phyloP scores from a whole-genome alignment of 2,888 invertebrate species.

The Andrena marginata region DNA sequence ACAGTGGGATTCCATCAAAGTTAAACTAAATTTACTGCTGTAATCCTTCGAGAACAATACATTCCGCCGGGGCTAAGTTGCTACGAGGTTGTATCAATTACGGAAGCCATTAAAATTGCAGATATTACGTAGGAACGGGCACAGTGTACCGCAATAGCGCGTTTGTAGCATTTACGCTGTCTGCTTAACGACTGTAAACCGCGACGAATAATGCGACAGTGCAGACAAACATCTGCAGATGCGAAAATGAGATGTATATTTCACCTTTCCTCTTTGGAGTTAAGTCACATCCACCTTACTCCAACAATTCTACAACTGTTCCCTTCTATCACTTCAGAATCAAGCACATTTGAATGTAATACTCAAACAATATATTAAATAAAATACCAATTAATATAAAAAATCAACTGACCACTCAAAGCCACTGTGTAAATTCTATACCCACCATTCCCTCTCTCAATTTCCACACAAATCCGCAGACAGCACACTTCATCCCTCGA shows the following conservation, averaged over 20 bases:
- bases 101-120: conserved; percentile 6
- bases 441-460: not conserved
- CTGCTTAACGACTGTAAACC: not conserved
- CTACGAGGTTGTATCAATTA: not conserved
- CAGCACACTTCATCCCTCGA: too few relatives aligned
- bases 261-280: too few relatives aligned
- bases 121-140: not conserved
- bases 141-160: not conserved
- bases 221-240: not conserved
- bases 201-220: not conserved
- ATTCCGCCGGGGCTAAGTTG: not conserved
- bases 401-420: not conserved
- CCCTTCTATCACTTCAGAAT: too few relatives aligned
- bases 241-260: too few relatives aligned
- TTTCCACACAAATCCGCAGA: too few relatives aligned
- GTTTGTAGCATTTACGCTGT: not conserved
- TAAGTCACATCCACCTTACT: too few relatives aligned
- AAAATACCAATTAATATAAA: too few relatives aligned
- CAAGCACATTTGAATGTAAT: too few relatives aligned
- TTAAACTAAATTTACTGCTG: not conserved
- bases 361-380: too few relatives aligned
- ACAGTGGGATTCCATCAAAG: not conserved
- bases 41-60: not conserved
- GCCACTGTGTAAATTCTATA: not conserved
- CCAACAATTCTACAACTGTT: too few relatives aligned